phyloP scores from a whole-genome alignment of 1,140 invertebrate genomes.

The Euwallacea fornicatus region DNA sequence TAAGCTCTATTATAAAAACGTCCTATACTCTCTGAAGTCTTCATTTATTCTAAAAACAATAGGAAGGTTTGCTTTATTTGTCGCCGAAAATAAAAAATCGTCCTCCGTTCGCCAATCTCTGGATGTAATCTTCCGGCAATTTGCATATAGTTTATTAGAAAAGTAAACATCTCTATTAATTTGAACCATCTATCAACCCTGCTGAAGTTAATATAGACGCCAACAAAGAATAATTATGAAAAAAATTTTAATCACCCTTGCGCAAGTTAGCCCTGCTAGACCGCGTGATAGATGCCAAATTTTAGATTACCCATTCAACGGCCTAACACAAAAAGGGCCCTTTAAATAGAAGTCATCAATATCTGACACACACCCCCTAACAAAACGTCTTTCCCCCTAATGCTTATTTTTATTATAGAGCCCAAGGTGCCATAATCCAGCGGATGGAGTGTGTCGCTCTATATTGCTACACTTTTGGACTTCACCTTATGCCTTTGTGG shows the following conservation, averaged over 20 bases:
- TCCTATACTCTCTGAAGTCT: no score
- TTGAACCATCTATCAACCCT: no score
- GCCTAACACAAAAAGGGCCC: background rate
- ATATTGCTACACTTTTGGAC: background rate
- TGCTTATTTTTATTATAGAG: constrained; percentile 15
- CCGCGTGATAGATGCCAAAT: background rate
- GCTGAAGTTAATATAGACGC: no score
- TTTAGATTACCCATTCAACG: background rate
- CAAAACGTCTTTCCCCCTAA: constrained; percentile 32
- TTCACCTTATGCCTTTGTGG: background rate
- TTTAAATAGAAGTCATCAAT: constrained; percentile 4
- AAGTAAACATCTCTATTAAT: no score
- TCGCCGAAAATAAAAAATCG: no score
- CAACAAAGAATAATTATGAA: no score
- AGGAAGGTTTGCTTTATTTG: no score
- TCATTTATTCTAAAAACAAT: no score
- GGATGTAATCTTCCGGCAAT: no score
- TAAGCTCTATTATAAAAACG: background rate
- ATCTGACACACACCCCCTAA: background rate
- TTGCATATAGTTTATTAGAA: no score
- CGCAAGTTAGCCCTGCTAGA: background rate
- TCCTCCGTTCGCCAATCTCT: no score
- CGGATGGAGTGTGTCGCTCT: constrained; percentile 14
- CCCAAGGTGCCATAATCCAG: constrained; percentile 20
- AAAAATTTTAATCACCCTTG: no score